phyloP scores from a whole-genome alignment of 92 coral and sea anemone species.

The Porites rus region DNA sequence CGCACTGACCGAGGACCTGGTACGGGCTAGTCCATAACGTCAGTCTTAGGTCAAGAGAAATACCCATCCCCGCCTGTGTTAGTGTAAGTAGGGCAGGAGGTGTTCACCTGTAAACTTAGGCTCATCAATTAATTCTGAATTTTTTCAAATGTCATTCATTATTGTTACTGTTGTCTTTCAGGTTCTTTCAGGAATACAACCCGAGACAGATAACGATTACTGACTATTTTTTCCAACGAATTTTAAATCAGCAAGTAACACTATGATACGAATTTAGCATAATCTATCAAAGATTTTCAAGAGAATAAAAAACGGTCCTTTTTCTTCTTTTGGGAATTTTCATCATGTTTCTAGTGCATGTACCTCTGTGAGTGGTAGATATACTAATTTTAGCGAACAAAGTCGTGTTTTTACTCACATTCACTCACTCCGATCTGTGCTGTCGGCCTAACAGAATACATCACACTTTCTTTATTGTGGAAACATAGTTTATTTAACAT shows the following conservation, averaged over 20 bases:
- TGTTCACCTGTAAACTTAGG: not conserved
- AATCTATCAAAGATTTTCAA: too few relatives aligned
- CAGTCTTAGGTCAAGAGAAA: not conserved
- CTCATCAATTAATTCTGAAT: too few relatives aligned
- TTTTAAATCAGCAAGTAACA: too few relatives aligned
- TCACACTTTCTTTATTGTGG: not conserved
- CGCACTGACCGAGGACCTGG: too few relatives aligned
- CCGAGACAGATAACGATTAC: slow-evolving; percentile 28
- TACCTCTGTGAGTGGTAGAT: not conserved
- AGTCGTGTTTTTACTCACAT: not conserved
- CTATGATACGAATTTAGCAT: too few relatives aligned
- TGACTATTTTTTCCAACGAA: not conserved
- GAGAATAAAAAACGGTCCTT: too few relatives aligned
- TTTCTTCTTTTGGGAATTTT: not conserved
- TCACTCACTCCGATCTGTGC: too few relatives aligned
- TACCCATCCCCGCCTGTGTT: not conserved
- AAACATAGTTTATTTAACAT: not conserved
- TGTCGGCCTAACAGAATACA: too few relatives aligned
- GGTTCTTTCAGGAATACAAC: slow-evolving; percentile 42
- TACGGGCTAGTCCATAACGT: too few relatives aligned
- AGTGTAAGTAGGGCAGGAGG: not conserved
- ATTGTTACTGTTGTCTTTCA: not conserved
- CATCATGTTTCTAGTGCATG: too few relatives aligned
- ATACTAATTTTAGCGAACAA: not conserved
- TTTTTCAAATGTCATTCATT: too few relatives aligned